Evolutionary conservation across 2,797 vertebrate genomes (phyloP), one percentile per base, ranked within the genome.

Genomic region (Oreortyx pictus): DNA sequence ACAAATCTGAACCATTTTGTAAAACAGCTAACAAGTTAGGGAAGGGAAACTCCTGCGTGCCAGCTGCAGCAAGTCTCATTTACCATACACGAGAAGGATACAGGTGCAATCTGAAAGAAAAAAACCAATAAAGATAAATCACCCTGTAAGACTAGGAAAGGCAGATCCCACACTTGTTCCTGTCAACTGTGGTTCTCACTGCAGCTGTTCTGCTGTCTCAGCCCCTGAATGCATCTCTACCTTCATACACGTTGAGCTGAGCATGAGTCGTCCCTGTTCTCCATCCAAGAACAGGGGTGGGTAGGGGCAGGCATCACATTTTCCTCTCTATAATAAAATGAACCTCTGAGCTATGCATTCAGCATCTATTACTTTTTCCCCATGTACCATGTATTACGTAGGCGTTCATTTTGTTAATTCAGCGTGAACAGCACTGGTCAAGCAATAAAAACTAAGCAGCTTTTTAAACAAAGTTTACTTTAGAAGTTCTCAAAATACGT

Each of bases 271-370:
- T 15, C 66, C 39, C n/a, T 14, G 50, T n/a, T 24, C 54, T 77
- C 18, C 7, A 4, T 12, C 3, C 39, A 37, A 18, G 39, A 47
- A 7, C 47, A 35, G 27, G 24, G 19, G 16, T 2, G 3, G 19
- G 39, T 25, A 6, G 6, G 46, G 31, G n/a, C 3, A 35, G 24
- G 25, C 46, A 24, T 18, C 31, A 9, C 1, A 0, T 0, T 47
- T 39, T 16, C 6, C 4, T 1, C 49, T 81, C 37, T 62, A 64
- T 52, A 83, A 14, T n/a, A 88, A 47, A 66, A 44, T 3, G 2
- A 80, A 71, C 11, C 23, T 31, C 70, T 61, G 22, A 65, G 27
- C 50, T 66, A 39, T 5, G 11, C 44, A 54, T 46, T 60, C 29
- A 50, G 39, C 29, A 52, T 25, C 33, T 19, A 25, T 22, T 15